These are phyloP conservation scores for Crotalus viridis DNA, from an alignment of 2,113 vertebrate genomes.

Conservation along the genomic window DNA sequence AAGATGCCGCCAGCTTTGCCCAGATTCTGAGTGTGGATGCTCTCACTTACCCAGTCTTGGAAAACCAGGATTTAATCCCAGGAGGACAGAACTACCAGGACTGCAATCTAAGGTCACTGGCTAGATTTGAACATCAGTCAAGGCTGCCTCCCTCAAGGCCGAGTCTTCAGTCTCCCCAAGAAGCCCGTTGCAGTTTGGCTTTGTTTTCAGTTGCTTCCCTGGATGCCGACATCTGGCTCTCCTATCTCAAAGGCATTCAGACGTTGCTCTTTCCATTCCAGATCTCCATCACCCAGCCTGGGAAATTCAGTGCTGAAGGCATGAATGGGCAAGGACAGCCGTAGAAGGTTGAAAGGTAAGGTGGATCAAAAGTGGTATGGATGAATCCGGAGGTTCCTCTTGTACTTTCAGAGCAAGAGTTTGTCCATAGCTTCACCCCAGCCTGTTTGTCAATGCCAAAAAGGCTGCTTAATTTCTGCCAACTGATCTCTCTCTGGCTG, in stretches of 20 bases:
- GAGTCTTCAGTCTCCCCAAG: background rate
- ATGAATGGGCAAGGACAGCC: background rate
- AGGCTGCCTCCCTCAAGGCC: background rate
- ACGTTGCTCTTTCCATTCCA: background rate
- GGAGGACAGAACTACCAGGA: background rate
- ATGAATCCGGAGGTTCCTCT: background rate
- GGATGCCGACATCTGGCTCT: background rate
- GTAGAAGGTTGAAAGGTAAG: slow-evolving; percentile 12
- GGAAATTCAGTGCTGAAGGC: background rate
- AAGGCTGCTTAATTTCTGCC: background rate
- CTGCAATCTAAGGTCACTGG: background rate
- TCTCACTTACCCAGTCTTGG: background rate
- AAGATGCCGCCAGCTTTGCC: slow-evolving; percentile 12
- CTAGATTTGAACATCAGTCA: background rate
- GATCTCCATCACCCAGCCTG: background rate
- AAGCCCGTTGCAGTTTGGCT: background rate
- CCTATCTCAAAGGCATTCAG: background rate
- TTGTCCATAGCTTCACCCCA: background rate
- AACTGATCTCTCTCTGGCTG: too few species aligned
- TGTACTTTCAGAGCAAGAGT: background rate
- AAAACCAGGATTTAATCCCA: background rate
- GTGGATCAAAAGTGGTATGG: background rate
- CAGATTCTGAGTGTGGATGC: background rate
- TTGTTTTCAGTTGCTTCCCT: background rate
- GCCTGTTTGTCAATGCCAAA: background rate